phyloP scores from a whole-genome alignment of 2,113 vertebrate genomes.

The Gracilinanus agilis region DNA sequence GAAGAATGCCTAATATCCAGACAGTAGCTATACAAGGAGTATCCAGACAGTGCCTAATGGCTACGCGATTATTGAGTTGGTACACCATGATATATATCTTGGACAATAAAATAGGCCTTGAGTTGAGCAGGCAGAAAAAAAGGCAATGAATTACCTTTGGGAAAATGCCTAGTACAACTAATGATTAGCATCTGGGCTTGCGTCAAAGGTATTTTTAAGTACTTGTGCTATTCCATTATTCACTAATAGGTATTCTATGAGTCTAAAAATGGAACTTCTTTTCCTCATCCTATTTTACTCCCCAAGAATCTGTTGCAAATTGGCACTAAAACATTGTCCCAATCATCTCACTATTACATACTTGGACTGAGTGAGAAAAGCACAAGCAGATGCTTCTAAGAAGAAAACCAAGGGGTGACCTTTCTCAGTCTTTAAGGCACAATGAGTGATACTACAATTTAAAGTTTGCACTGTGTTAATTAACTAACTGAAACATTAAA shows the following conservation, averaged over 20 bases:
- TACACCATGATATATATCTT: neutral
- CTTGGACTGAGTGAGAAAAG: slow-evolving; percentile 14
- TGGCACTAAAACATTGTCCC: slow-evolving; percentile 11
- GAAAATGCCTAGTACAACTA: neutral
- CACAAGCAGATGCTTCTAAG: slow-evolving; percentile 8
- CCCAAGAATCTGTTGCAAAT: neutral
- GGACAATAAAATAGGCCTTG: neutral
- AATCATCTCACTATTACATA: neutral
- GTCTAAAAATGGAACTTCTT: slow-evolving; percentile 19
- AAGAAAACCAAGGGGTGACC: neutral
- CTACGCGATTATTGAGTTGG: neutral
- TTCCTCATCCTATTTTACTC: slow-evolving; percentile 34
- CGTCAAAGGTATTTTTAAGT: slow-evolving; percentile 33
- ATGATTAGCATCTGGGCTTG: neutral
- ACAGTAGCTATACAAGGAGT: neutral
- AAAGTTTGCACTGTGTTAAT: slow-evolving; percentile 43
- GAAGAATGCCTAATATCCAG: neutral
- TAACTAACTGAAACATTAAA: slow-evolving; percentile 24
- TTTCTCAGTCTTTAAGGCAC: slow-evolving; percentile 44
- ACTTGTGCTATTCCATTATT: slow-evolving; percentile 25
- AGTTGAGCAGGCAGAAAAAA: neutral
- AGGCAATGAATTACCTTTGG: neutral
- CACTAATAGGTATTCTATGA: slow-evolving; percentile 22
- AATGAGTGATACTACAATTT: slow-evolving; percentile 15
- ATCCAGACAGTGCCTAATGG: neutral